Evolutionary conservation across 1,140 invertebrate species (phyloP), one percentile per base, ranked within the genome.

Genomic region (Rhagoletis zephyria): DNA sequence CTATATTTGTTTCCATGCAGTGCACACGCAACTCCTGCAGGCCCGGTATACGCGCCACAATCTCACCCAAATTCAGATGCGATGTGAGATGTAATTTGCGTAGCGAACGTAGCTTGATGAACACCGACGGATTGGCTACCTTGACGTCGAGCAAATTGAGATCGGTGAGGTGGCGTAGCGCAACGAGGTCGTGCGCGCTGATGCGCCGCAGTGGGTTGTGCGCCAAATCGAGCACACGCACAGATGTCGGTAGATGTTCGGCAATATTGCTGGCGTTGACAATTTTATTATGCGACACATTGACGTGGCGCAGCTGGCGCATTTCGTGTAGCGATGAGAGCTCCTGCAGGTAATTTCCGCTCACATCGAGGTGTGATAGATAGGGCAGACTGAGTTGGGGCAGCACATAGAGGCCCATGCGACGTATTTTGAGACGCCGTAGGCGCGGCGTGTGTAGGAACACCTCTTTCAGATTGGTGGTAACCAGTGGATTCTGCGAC

Each of bases 381-480:
- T 95, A 94, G 9, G 97, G 96, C 74, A 98, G 92, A 70, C 64
- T 87, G 70, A 98, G 94, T 86, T 94, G 94, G 61, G 97, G 97
- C 87, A 96, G 94, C 51, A 94, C 95, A 89, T 94, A 95, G 87
- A 97, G 94, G 60, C 96, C 96, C 91, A 96, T 96, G 91, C 95
- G 95, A 70, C 95, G 95, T 88, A 98, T 93, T 91, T 95, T 96
- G 85, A 98, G 94, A 90, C 95, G 94, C 90, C 96, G 95, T 51
- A 98, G 93, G 89, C 96, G 96, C 56, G 96, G 97, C 16, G 97
- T 94, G 92, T 97, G 97, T 90, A 97, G 96, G 90, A 97, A 97
- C n/a, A 98, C 94, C 92, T 98, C 97, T 89, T 97, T 97, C 90
- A 97, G 97, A 93, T 98, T 98, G 64, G 97, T 96, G 89, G 97